These are phyloP conservation scores for Xanthia togata DNA, from an alignment of 2,888 invertebrate genomes.

Conservation along the genomic window DNA sequence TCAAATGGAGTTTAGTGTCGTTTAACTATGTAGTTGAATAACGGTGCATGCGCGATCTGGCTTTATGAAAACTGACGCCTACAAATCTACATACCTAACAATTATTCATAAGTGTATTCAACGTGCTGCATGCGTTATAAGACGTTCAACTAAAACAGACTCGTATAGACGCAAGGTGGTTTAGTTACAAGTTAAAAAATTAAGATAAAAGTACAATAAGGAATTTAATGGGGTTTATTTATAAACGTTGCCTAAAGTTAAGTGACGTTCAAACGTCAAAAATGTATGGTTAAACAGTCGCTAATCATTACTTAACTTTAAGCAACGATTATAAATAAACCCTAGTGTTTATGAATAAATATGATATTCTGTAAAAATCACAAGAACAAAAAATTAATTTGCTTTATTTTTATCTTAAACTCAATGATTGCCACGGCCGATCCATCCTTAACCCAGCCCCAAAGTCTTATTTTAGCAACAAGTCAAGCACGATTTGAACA, in stretches of 20 bases:
- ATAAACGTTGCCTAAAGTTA: too few relatives aligned
- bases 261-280: too few relatives aligned
- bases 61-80: slow-evolving; percentile 7
- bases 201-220: not conserved
- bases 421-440: not conserved
- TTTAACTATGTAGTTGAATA: not conserved
- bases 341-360: not conserved
- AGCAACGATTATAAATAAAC: too few relatives aligned
- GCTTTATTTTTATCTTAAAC: not conserved
- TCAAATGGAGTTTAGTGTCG: too few relatives aligned
- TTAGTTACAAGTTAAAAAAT: not conserved
- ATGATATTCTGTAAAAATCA: not conserved
- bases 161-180: not conserved
- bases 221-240: too few relatives aligned
- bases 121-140: too few relatives aligned
- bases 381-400: not conserved
- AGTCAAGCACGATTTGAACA: not conserved
- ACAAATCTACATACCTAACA: not conserved
- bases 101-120: not conserved
- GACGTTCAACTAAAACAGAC: not conserved
- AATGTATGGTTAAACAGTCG: too few relatives aligned
- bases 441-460: not conserved
- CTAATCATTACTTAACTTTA: too few relatives aligned
- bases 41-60: not conserved
- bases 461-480: not conserved